Conservation (phyloP, 2,113 vertebrate genomes). For the Cololabis saira region DNA sequence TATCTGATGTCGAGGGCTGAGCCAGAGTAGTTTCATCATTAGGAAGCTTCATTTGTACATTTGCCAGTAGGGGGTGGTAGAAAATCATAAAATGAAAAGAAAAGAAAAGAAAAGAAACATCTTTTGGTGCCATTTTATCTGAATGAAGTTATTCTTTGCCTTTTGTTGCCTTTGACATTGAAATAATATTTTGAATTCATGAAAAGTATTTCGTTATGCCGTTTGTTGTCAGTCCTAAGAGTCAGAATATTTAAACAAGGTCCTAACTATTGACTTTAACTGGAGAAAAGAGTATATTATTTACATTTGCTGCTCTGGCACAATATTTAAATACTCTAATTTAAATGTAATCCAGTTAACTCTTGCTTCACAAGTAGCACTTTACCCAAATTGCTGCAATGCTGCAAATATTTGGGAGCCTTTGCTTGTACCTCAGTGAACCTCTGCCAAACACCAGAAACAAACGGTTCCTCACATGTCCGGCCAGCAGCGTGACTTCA, state of each 20-base stretch:
- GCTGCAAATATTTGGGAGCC: constrained; percentile 70
- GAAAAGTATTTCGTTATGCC: constrained; percentile 26
- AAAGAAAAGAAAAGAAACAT: not conserved
- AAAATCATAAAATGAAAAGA: constrained; percentile 12
- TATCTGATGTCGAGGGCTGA: not conserved
- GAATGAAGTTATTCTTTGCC: constrained; percentile 3
- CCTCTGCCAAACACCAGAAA: constrained; percentile 61
- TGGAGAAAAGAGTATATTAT: constrained; percentile 59
- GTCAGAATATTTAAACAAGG: constrained; percentile 44
- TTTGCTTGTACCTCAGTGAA: constrained; percentile 51
- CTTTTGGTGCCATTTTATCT: constrained; percentile 3
- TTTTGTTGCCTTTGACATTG: constrained; percentile 13
- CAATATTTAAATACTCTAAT: constrained; percentile 41
- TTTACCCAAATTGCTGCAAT: constrained; percentile 57
- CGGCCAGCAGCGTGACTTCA: constrained; percentile 76
- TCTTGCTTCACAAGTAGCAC: constrained; percentile 76
- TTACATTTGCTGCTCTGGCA: constrained; percentile 63
- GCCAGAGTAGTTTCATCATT: not conserved
- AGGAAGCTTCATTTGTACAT: not conserved
- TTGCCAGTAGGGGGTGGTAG: constrained; percentile 59
- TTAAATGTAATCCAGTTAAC: constrained; percentile 69
- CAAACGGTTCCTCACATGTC: constrained; percentile 62
- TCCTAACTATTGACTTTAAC: constrained; percentile 11
- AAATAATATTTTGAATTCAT: constrained; percentile 43
- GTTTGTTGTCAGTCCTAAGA: constrained; percentile 5